phyloP scores from a whole-genome alignment of 23 tunicate genomes.

The Styela plicata region DNA sequence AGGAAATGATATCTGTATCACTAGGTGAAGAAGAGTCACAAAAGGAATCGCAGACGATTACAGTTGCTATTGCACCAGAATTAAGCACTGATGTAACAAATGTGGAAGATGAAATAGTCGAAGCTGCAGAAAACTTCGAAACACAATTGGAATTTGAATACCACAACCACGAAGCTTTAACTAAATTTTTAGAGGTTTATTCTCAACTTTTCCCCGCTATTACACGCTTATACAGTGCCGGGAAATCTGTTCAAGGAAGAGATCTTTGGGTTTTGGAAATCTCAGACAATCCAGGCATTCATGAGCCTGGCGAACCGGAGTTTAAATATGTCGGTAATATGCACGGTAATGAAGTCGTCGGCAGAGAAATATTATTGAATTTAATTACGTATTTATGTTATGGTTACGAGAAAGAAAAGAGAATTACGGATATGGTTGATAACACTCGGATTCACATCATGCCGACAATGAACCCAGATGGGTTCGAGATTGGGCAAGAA shows the following conservation, averaged over 20 bases:
- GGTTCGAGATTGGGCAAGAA: slow-evolving; percentile 33
- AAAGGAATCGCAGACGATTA: background rate
- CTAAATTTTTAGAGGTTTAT: slow-evolving; percentile 33
- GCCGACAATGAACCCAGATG: slow-evolving; percentile 58
- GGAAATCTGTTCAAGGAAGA: slow-evolving; percentile 55
- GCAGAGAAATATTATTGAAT: slow-evolving; percentile 62
- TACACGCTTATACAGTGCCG: slow-evolving; percentile 54
- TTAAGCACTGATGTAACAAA: no score
- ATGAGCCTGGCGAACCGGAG: slow-evolving; percentile 75
- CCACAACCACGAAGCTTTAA: slow-evolving; percentile 59
- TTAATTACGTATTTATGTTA: slow-evolving; percentile 53
- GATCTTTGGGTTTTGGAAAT: slow-evolving; percentile 61
- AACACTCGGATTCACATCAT: slow-evolving; percentile 37
- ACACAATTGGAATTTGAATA: slow-evolving; percentile 21
- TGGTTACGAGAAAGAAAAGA: slow-evolving; percentile 40
- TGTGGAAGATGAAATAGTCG: background rate
- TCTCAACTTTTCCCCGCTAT: slow-evolving; percentile 36
- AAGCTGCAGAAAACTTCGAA: background rate
- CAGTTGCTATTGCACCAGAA: no score
- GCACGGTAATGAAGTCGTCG: slow-evolving; percentile 97
- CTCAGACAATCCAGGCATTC: slow-evolving; percentile 34
- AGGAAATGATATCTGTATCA: background rate
- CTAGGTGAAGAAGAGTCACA: background rate
- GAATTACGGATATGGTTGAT: slow-evolving; percentile 31
- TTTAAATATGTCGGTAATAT: slow-evolving; percentile 86